Percentiles rank a stretch among this genome's conserved stretches.
phyloP scores from a whole-genome alignment of 2,888 invertebrate species.

The Hofmannophila pseudospretella region DNA sequence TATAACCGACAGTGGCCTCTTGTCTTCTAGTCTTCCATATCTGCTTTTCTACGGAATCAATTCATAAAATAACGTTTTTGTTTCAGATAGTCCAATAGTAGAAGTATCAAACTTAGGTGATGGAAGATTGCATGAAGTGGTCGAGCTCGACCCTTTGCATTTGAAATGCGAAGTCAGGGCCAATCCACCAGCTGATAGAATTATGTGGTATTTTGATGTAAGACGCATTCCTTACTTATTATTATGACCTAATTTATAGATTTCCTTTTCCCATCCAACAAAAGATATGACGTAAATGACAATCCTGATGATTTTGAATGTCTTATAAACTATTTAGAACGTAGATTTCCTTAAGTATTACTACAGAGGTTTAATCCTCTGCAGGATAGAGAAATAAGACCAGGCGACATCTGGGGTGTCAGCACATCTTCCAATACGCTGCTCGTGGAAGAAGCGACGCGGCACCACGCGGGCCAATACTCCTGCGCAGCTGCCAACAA shows the following conservation, averaged over 20 bases:
- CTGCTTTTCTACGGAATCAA: too few species aligned
- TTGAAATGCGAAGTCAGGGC: constrained; percentile 63
- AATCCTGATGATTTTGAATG: too few species aligned
- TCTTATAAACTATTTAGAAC: too few species aligned
- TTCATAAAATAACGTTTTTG: too few species aligned
- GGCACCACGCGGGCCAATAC: constrained; percentile 55
- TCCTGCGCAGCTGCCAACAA: constrained; percentile 57
- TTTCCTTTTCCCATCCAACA: too few species aligned
- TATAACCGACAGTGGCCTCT: neutral
- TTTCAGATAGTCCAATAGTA: constrained; percentile 68
- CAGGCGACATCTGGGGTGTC: constrained; percentile 53
- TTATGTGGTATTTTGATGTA: constrained; percentile 68
- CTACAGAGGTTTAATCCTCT: too few species aligned
- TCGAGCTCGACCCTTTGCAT: constrained; percentile 59
- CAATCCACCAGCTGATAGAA: constrained; percentile 61
- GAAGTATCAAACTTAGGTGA: constrained; percentile 53
- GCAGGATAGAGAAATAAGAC: constrained; percentile 54
- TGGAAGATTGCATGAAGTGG: constrained; percentile 48
- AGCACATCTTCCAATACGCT: constrained; percentile 36
- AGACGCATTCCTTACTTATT: constrained; percentile 24
- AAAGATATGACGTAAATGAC: too few species aligned
- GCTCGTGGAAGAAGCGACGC: constrained; percentile 46
- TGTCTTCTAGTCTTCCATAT: too few species aligned
- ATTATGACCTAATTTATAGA: neutral
- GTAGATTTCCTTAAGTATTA: too few species aligned